Conservation (phyloP, 1,140 invertebrate genomes). For the Archivesica marissinica region DNA sequence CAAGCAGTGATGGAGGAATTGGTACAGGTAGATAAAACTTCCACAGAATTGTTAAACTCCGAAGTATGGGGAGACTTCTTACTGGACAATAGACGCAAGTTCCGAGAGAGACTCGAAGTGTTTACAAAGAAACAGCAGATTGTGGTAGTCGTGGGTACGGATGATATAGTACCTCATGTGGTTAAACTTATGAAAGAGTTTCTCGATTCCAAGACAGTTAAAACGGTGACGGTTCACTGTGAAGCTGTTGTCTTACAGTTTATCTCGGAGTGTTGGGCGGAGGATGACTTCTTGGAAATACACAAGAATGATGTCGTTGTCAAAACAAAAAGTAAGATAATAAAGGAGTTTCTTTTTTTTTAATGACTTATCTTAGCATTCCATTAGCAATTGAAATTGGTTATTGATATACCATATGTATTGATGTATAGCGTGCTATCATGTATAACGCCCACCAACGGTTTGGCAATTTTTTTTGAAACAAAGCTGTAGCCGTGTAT, state of each 20-base stretch:
- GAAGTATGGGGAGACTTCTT: conserved; percentile 58
- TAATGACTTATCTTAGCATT: too few species aligned
- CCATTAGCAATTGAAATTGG: too few species aligned
- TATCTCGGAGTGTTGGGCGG: conserved; percentile 51
- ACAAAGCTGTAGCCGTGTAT: too few species aligned
- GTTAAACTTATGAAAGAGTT: conserved; percentile 49
- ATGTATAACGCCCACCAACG: too few species aligned
- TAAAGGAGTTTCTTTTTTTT: too few species aligned
- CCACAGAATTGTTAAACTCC: conserved; percentile 50
- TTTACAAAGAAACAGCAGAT: conserved; percentile 49
- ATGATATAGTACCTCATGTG: conserved; percentile 41
- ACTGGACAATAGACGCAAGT: background rate
- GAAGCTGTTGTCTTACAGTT: conserved; percentile 32
- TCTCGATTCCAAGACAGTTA: conserved; percentile 38
- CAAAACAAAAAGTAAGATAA: conserved; percentile 42
- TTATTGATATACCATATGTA: background rate
- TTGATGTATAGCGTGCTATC: too few species aligned
- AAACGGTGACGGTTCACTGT: conserved; percentile 56
- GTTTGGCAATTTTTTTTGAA: too few species aligned
- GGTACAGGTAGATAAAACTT: conserved; percentile 27
- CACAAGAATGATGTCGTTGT: conserved; percentile 42
- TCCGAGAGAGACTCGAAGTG: conserved; percentile 36
- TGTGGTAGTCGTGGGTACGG: conserved; percentile 40
- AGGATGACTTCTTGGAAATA: conserved; percentile 41
- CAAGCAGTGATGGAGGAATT: conserved; percentile 15